phyloP scores from a whole-genome alignment of 2,113 vertebrate genomes.

The Bufo gargarizans region DNA sequence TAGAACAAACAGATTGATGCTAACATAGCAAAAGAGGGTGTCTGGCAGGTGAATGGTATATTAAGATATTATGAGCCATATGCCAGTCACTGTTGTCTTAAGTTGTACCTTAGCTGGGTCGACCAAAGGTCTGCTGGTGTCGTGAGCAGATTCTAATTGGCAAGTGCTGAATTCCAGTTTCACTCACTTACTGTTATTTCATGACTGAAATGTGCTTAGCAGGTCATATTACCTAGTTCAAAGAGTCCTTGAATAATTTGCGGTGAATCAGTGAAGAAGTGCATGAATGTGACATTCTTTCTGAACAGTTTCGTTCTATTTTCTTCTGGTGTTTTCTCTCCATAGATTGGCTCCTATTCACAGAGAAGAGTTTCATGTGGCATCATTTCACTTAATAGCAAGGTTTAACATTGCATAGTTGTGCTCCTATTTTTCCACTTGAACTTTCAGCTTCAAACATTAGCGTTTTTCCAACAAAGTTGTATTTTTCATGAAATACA shows the following conservation, averaged over 20 bases:
- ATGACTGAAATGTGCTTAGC: constrained; percentile 50
- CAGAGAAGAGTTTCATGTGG: constrained; percentile 81
- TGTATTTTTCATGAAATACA: not conserved
- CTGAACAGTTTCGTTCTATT: not conserved
- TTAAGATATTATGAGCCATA: not conserved
- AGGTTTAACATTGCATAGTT: constrained; percentile 46
- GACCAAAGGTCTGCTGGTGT: constrained; percentile 17
- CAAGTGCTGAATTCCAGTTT: constrained; percentile 51
- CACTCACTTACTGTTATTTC: constrained; percentile 49
- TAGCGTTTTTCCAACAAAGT: not conserved
- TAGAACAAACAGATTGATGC: too few relatives aligned
- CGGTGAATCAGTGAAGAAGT: constrained; percentile 24
- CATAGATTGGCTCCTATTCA: constrained; percentile 79
- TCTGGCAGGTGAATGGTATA: not conserved
- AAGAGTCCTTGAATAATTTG: constrained; percentile 42
- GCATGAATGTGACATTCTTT: constrained; percentile 46
- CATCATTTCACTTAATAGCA: constrained; percentile 83
- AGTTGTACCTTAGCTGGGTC: constrained; percentile 2
- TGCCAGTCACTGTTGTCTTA: constrained; percentile 14
- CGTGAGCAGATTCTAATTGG: constrained; percentile 42
- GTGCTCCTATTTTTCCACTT: constrained; percentile 13
- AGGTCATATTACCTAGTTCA: constrained; percentile 51
- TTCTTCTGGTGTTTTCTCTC: constrained; percentile 64
- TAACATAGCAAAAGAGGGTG: too few relatives aligned
- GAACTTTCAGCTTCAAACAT: constrained; percentile 25